Conservation (phyloP, 2,797 vertebrate genomes). For the Anniella stebbinsi region DNA sequence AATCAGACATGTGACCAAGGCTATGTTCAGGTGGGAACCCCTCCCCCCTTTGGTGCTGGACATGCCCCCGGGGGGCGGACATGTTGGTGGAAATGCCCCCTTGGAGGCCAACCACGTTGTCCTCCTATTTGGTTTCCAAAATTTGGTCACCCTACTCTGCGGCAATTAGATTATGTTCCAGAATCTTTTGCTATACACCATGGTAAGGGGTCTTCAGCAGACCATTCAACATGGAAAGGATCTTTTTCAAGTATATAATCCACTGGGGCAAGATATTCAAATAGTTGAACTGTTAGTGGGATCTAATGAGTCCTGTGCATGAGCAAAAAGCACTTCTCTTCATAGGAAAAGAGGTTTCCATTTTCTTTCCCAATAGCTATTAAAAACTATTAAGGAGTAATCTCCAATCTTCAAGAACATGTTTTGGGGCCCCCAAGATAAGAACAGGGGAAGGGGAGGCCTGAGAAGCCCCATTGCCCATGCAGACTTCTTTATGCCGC, state of each 20-base stretch:
- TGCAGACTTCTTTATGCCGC: too few species aligned
- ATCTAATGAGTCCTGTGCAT: background rate
- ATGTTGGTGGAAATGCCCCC: too few species aligned
- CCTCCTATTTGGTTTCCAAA: too few species aligned
- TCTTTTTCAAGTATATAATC: too few species aligned
- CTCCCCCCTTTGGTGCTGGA: too few species aligned
- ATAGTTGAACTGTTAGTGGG: background rate
- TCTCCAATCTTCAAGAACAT: background rate
- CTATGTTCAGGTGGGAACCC: too few species aligned
- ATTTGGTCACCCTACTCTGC: too few species aligned
- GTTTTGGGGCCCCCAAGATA: background rate
- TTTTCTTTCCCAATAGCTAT: background rate
- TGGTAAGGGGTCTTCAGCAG: background rate
- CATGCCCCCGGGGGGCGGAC: too few species aligned
- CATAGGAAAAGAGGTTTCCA: too few species aligned
- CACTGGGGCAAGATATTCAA: background rate
- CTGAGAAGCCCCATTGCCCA: background rate
- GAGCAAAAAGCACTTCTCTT: background rate
- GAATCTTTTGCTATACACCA: background rate
- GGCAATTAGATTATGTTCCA: background rate
- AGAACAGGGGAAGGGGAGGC: background rate
- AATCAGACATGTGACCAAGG: too few species aligned
- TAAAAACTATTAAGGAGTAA: background rate
- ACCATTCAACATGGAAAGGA: background rate
- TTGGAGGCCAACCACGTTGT: too few species aligned